These are phyloP conservation scores for Heliconius cydno DNA, from an alignment of 2,888 invertebrate genomes.

Conservation along the genomic window DNA sequence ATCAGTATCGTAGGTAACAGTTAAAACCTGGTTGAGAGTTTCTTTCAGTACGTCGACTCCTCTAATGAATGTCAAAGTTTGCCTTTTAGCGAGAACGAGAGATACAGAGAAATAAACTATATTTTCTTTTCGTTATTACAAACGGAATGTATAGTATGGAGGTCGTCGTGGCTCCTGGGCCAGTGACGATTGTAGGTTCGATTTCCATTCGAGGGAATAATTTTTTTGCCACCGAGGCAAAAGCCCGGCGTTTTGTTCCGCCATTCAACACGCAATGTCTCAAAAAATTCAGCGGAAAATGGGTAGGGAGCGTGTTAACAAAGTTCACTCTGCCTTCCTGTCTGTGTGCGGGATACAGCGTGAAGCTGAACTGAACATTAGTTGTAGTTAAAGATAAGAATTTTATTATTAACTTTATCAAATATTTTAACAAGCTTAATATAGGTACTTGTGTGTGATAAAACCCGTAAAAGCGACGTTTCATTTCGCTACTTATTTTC, in stretches of 20 bases:
- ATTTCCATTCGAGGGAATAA: too few species aligned
- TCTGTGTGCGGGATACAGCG: not conserved
- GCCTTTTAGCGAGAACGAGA: slow-evolving; percentile 14
- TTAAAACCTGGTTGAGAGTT: slow-evolving; percentile 30
- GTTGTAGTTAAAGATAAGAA: slow-evolving; percentile 3
- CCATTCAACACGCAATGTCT: too few species aligned
- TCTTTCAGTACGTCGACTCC: slow-evolving; percentile 34
- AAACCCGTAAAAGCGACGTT: slow-evolving; percentile 15
- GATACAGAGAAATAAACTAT: slow-evolving; percentile 32
- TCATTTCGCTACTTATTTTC: slow-evolving; percentile 16
- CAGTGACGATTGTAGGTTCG: too few species aligned
- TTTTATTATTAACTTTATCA: not conserved
- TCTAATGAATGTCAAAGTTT: slow-evolving; percentile 39
- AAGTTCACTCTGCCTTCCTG: too few species aligned
- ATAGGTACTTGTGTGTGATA: slow-evolving; percentile 6
- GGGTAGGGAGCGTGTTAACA: too few species aligned
- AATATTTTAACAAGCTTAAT: slow-evolving; percentile 7
- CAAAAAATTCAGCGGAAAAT: too few species aligned
- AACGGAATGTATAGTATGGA: not conserved
- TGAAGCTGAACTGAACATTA: not conserved
- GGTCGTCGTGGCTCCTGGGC: too few species aligned
- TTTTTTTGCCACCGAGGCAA: too few species aligned
- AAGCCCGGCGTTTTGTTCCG: too few species aligned
- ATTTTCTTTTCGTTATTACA: slow-evolving; percentile 10
- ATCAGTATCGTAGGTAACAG: slow-evolving; percentile 22